phyloP scores from a whole-genome alignment of 2,888 invertebrate species.

The Drosophila anceps region DNA sequence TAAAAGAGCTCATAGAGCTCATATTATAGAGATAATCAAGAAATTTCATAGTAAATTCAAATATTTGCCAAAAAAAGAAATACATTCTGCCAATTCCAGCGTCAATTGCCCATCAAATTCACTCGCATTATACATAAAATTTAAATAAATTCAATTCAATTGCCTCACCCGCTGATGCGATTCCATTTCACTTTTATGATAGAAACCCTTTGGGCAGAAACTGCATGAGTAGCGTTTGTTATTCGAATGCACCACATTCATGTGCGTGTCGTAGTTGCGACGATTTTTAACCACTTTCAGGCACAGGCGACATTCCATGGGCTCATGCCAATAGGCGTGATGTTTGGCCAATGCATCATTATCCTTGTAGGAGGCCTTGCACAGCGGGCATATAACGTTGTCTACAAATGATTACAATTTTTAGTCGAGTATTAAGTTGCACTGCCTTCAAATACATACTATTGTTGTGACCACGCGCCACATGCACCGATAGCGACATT shows the following conservation, averaged over 20 bases:
- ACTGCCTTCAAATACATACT: constrained; percentile 63
- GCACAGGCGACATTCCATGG: constrained; percentile 76
- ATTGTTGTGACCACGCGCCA: constrained; percentile 83
- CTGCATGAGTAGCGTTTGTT: constrained; percentile 80
- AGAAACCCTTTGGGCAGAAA: constrained; percentile 83
- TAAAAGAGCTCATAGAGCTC: no score
- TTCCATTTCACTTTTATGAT: constrained; percentile 81
- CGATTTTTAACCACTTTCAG: constrained; percentile 78
- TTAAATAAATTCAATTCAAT: not conserved
- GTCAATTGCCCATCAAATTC: not conserved
- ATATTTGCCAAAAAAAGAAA: no score
- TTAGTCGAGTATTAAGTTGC: not conserved
- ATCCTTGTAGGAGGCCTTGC: constrained; percentile 70
- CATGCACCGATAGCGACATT: constrained; percentile 84
- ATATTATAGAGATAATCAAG: no score
- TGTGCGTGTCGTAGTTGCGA: constrained; percentile 79
- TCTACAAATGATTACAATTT: constrained; percentile 40
- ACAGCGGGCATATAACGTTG: constrained; percentile 70
- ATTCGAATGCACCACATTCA: constrained; percentile 80
- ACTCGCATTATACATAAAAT: not conserved
- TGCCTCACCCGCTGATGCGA: constrained; percentile 70
- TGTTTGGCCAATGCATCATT: constrained; percentile 76
- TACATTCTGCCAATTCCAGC: not conserved
- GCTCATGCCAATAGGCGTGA: constrained; percentile 73
- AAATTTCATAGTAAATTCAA: no score